Conservation (phyloP, 1,140 invertebrate genomes). For the Drosophila obscura region DNA sequence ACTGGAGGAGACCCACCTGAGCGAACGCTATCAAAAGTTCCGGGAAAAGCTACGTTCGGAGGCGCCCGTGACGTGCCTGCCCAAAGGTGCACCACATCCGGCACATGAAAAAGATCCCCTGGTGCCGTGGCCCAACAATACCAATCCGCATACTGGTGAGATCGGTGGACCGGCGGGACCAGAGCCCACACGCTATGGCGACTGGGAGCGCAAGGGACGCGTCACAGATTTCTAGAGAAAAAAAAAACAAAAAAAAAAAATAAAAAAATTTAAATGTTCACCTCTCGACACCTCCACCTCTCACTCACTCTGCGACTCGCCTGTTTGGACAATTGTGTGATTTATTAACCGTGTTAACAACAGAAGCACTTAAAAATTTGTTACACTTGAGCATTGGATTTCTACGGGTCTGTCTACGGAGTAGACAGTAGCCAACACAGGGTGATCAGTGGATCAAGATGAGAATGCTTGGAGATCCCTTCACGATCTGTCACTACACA, state of each 20-base stretch:
- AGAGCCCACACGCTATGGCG: conserved; percentile 99
- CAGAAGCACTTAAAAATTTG: conserved; percentile 68
- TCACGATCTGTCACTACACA: conserved; percentile 20
- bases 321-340: conserved; percentile 45
- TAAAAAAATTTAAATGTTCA: conserved; percentile 12
- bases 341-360: conserved; percentile 57
- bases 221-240: conserved; percentile 86
- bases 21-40: conserved; percentile 57
- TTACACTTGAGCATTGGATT: conserved; percentile 33
- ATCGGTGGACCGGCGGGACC: conserved; percentile 96
- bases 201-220: conserved; percentile 99
- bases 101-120: conserved; percentile 58
- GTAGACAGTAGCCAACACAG: conserved; percentile 42
- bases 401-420: conserved; percentile 16
- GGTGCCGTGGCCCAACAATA: conserved; percentile 86
- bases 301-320: too few species aligned
- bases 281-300: conserved; percentile 11
- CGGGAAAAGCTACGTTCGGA: conserved; percentile 56
- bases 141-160: conserved; percentile 93
- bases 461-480: conserved; percentile 27
- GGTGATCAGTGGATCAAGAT: conserved; percentile 20
- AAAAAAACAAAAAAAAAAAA: neutral
- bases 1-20: conserved; percentile 15
- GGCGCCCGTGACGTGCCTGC: conserved; percentile 10
- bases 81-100: conserved; percentile 53